Evolutionary conservation across 2,113 vertebrate genomes (phyloP).

Genomic region (Spea multiplicata): DNA sequence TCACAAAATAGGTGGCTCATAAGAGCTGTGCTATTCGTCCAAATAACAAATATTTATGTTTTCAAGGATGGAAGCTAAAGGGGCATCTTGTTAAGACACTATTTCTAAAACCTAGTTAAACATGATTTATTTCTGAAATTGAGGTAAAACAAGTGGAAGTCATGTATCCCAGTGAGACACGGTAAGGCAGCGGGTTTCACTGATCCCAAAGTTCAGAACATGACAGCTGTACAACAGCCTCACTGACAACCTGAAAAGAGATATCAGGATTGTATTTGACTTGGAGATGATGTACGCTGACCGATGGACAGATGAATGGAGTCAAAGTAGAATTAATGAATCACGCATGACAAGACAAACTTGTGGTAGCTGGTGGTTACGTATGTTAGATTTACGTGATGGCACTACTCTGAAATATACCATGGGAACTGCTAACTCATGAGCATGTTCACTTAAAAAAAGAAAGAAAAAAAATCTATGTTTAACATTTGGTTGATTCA

Average conservation of each 20-base stretch:
- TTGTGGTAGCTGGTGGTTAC: neutral
- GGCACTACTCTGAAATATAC: constrained; percentile 5
- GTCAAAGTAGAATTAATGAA: constrained; percentile 21
- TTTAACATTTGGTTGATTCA: constrained; percentile 20
- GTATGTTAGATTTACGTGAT: constrained; percentile 19
- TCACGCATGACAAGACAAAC: constrained; percentile 4
- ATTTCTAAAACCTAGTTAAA: constrained; percentile 3
- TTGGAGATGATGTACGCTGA: constrained; percentile 13
- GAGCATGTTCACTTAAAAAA: neutral
- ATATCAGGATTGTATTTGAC: constrained; percentile 8
- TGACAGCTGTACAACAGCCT: constrained; percentile 13
- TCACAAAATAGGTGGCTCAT: neutral
- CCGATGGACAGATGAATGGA: neutral
- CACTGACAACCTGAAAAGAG: constrained; percentile 14
- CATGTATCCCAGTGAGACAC: constrained; percentile 1
- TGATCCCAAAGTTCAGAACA: neutral
- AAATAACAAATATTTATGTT: neutral
- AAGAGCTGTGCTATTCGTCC: neutral
- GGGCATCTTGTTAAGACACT: neutral
- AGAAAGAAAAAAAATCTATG: neutral
- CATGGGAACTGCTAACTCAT: constrained; percentile 11
- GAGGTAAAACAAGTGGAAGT: neutral
- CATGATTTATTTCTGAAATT: constrained; percentile 2
- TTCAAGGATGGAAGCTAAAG: neutral
- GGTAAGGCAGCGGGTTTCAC: neutral